Percentiles rank a stretch among this genome's conserved stretches.
These are phyloP conservation scores for Channa striata DNA, from an alignment of 2,797 vertebrate genomes.

Conservation along the genomic window DNA sequence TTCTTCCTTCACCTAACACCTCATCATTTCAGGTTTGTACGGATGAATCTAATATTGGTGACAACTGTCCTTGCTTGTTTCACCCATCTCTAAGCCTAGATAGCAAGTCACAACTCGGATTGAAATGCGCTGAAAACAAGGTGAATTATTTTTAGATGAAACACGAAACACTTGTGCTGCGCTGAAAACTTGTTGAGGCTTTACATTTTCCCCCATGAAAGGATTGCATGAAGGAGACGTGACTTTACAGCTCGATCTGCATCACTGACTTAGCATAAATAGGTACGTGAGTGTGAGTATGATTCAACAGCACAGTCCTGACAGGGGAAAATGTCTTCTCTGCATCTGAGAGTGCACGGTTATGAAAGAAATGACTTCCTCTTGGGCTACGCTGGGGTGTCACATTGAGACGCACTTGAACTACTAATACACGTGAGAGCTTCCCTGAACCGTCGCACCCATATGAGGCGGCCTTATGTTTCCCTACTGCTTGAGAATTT, in stretches of 20 bases:
- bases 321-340: conserved; percentile 24
- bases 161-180: conserved; percentile 15
- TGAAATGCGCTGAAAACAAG: conserved; percentile 44
- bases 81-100: conserved; percentile 11
- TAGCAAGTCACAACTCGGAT: conserved; percentile 6
- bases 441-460: conserved; percentile 4
- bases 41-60: not conserved
- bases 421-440: conserved; percentile 32
- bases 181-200: conserved; percentile 8
- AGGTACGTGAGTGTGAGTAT: not conserved
- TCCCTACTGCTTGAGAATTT: conserved; percentile 31
- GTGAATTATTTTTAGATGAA: conserved; percentile 62
- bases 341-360: conserved; percentile 32
- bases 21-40: conserved; percentile 20
- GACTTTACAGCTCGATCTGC: conserved; percentile 29
- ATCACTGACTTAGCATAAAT: conserved; percentile 30
- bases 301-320: conserved; percentile 30
- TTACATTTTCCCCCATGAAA: conserved; percentile 1
- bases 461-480: conserved; percentile 36
- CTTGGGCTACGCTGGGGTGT: conserved; percentile 22
- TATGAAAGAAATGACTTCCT: conserved; percentile 35
- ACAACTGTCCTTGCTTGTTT: conserved; percentile 13
- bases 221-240: conserved; percentile 21
- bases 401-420: conserved; percentile 35
- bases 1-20: conserved; percentile 18